Percentiles rank a stretch among this genome's conserved stretches.
Evolutionary conservation across 2,797 vertebrate genomes (phyloP).

Genomic region (Cyprinodon diabolis): DNA sequence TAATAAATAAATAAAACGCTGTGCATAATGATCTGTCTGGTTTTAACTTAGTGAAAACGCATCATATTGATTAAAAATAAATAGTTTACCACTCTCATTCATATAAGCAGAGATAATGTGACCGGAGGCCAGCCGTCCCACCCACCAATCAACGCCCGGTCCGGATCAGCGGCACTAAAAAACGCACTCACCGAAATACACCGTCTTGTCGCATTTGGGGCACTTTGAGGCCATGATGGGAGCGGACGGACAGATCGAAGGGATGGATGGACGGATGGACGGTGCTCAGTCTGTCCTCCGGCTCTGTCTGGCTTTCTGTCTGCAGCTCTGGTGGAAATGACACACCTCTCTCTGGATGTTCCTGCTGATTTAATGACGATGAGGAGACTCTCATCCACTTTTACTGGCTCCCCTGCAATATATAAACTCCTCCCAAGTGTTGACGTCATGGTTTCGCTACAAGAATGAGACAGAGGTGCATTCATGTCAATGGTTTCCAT

Average conservation of each 20-base stretch:
- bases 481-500: neutral
- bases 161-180: neutral
- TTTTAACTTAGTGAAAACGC: neutral
- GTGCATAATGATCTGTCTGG: neutral
- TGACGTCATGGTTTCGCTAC: slow-evolving; percentile 29
- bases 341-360: slow-evolving; percentile 44
- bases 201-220: slow-evolving; percentile 79
- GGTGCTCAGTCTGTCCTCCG: neutral
- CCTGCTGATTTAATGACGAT: neutral
- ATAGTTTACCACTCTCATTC: neutral
- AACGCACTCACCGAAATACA: slow-evolving; percentile 77
- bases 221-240: slow-evolving; percentile 78
- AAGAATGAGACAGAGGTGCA: neutral
- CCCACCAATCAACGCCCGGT: neutral
- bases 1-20: neutral
- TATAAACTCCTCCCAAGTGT: slow-evolving; percentile 24
- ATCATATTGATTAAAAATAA: neutral
- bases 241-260: slow-evolving; percentile 4
- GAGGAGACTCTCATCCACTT: slow-evolving; percentile 36
- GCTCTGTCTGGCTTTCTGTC: neutral
- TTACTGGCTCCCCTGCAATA: neutral
- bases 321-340: slow-evolving; percentile 36
- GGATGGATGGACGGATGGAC: too few relatives aligned
- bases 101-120: neutral
- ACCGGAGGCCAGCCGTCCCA: neutral